A percentile compares a stretch with the other conserved stretches of the same genome.
phyloP scores from a whole-genome alignment of 2,797 vertebrate genomes.

The Anguilla obscura region DNA sequence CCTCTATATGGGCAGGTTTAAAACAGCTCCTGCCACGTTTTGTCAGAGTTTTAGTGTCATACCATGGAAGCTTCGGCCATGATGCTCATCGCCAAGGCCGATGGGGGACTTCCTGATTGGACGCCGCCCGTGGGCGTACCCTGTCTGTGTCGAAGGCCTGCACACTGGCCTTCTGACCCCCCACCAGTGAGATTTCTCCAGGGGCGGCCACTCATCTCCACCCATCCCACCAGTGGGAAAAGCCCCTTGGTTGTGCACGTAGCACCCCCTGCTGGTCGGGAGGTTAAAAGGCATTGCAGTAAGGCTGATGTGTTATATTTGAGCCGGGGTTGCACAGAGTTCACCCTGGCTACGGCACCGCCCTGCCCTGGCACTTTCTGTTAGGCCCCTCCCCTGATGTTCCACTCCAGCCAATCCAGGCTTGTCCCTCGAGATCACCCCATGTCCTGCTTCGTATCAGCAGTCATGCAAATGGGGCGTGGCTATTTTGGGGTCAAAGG shows the following conservation, averaged over 20 bases:
- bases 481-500: neutral
- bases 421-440: neutral
- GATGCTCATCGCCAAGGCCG: neutral
- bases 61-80: neutral
- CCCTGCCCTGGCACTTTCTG: neutral
- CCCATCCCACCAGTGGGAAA: neutral
- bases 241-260: neutral
- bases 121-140: neutral
- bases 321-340: neutral
- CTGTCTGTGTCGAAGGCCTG: neutral
- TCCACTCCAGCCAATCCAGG: neutral
- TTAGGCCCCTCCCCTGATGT: neutral
- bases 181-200: neutral
- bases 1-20: neutral
- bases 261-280: neutral
- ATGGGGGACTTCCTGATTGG: neutral
- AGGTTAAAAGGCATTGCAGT: neutral
- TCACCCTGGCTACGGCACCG: neutral
- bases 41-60: neutral
- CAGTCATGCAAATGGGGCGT: neutral
- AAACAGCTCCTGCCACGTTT: neutral
- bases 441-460: neutral
- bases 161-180: slow-evolving; percentile 8
- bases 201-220: neutral
- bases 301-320: neutral